Conservation (phyloP, 1,140 invertebrate species). For the Pectinophora gossypiella region DNA sequence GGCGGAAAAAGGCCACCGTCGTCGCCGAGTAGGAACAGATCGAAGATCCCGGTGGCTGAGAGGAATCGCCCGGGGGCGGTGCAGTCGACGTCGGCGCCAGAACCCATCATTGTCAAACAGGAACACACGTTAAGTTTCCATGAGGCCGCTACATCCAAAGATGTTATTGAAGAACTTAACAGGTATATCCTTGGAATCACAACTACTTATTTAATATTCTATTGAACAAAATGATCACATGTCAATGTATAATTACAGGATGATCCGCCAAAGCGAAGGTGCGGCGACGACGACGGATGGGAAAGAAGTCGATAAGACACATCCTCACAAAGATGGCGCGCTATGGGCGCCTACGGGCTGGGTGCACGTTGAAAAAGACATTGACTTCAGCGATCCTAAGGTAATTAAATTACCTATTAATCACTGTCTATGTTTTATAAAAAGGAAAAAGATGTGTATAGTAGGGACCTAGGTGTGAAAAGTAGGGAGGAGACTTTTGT, state of each 20-base stretch:
- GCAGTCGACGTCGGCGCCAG: slow-evolving; percentile 24
- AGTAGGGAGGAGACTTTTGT: too few relatives aligned
- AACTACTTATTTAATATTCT: slow-evolving; percentile 7
- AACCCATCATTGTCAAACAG: slow-evolving; percentile 64
- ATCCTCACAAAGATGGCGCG: slow-evolving; percentile 75
- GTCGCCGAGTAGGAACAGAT: slow-evolving; percentile 47
- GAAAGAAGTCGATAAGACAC: slow-evolving; percentile 32
- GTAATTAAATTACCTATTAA: too few relatives aligned
- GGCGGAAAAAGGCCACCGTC: slow-evolving; percentile 59
- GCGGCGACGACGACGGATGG: slow-evolving; percentile 27
- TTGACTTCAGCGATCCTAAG: slow-evolving; percentile 87
- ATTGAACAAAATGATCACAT: not conserved
- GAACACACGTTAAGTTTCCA: slow-evolving; percentile 79
- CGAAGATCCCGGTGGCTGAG: slow-evolving; percentile 57
- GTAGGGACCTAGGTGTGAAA: too few relatives aligned
- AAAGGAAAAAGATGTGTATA: too few relatives aligned
- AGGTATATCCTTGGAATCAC: slow-evolving; percentile 43
- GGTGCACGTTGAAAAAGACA: slow-evolving; percentile 85
- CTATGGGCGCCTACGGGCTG: slow-evolving; percentile 84
- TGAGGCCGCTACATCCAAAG: slow-evolving; percentile 83
- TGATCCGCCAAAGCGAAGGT: slow-evolving; percentile 76
- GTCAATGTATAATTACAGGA: slow-evolving; percentile 55
- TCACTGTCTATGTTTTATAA: too few relatives aligned
- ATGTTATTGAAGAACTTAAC: slow-evolving; percentile 86
- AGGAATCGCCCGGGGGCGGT: slow-evolving; percentile 21